Evolutionary conservation across 2,113 vertebrate genomes (phyloP).

Genomic region (Axis porcinus): DNA sequence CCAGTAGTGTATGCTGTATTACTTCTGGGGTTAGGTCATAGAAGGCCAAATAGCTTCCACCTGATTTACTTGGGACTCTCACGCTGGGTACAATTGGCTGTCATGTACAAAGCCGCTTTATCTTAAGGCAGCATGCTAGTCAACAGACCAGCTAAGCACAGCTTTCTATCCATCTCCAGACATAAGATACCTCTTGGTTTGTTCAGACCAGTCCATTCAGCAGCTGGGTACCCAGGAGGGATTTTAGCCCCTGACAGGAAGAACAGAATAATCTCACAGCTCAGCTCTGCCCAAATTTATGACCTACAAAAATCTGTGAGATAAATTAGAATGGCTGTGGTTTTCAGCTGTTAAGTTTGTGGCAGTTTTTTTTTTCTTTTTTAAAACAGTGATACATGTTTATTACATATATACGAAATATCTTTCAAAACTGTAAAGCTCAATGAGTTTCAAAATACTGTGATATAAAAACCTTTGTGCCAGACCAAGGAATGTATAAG

Average conservation of each 20-base stretch:
- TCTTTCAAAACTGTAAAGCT: background rate
- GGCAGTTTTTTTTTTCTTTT: background rate
- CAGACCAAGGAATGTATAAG: background rate
- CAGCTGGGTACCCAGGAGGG: background rate
- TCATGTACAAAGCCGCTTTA: background rate
- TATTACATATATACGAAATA: background rate
- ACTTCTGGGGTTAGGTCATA: background rate
- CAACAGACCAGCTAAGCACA: background rate
- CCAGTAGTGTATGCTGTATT: background rate
- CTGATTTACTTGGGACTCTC: background rate
- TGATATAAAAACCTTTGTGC: background rate
- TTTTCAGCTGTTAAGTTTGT: background rate
- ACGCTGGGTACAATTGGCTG: background rate
- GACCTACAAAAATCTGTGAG: background rate
- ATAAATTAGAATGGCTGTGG: background rate
- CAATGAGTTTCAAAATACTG: background rate
- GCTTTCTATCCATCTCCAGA: background rate
- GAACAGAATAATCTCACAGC: background rate
- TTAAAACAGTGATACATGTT: background rate
- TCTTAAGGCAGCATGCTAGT: background rate
- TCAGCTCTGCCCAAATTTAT: background rate
- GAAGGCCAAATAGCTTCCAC: background rate
- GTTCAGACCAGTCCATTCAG: background rate
- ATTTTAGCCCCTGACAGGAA: background rate
- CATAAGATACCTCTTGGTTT: background rate